Percentiles rank a stretch among this genome's conserved stretches.
phyloP scores from a whole-genome alignment of 2,113 vertebrate genomes.

The Heterotilapia buettikoferi region DNA sequence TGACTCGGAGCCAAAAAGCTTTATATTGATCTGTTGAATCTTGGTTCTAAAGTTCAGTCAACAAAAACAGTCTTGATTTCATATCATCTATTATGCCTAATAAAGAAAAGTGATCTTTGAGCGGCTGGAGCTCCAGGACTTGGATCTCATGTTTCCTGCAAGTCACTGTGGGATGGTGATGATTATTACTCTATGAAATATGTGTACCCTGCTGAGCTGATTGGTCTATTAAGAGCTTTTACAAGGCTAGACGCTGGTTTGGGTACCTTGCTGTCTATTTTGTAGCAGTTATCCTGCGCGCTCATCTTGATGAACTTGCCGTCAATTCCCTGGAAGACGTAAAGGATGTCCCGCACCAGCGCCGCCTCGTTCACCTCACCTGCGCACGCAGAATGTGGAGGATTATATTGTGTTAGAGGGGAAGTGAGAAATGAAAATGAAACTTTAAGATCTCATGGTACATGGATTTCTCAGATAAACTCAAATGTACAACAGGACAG shows the following conservation, averaged over 20 bases:
- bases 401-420: background rate
- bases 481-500: background rate
- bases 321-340: constrained; percentile 98
- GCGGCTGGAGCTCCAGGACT: background rate
- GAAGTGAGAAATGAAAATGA: background rate
- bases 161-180: background rate
- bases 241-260: background rate
- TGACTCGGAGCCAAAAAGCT: constrained; percentile 34
- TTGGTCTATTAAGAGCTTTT: background rate
- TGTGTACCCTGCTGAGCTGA: background rate
- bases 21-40: constrained; percentile 52
- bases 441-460: background rate
- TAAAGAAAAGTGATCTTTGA: background rate
- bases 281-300: constrained; percentile 87
- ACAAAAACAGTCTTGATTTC: background rate
- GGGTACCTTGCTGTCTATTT: constrained; percentile 88
- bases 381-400: background rate
- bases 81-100: background rate
- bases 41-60: constrained; percentile 1
- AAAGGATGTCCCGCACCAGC: constrained; percentile 92
- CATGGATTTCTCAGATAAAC: background rate
- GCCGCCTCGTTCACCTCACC: constrained; percentile 84
- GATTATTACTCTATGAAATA: background rate
- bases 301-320: constrained; percentile 95
- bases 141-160: background rate